Percentiles rank a stretch among this genome's conserved stretches.
Conservation (phyloP, 2,113 vertebrate genomes). For the Steatornis caripensis region DNA sequence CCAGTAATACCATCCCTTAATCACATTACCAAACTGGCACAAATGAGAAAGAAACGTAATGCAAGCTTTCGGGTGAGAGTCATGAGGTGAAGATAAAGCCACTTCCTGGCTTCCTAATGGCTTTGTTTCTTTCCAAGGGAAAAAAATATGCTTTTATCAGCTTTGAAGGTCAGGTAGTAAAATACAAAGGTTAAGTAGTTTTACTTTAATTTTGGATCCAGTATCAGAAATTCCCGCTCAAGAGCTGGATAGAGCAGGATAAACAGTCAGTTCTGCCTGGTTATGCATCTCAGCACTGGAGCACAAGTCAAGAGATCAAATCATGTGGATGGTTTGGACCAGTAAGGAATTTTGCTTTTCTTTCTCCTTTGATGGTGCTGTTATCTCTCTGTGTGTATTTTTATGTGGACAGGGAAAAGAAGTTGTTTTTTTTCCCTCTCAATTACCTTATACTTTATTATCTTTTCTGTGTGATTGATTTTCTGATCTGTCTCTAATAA, state of each 20-base stretch:
- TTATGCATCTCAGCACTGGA: not conserved
- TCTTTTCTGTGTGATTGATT: not conserved
- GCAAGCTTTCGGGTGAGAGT: not conserved
- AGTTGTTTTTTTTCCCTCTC: not conserved
- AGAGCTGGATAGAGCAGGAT: not conserved
- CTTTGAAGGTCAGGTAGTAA: slow-evolving; percentile 17
- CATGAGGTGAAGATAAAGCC: slow-evolving; percentile 36
- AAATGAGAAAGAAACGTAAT: not conserved
- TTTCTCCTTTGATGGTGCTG: not conserved
- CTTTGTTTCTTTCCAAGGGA: not conserved
- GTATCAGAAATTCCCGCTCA: not conserved
- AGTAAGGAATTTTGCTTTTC: not conserved
- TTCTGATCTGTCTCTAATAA: not conserved
- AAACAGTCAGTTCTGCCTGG: not conserved
- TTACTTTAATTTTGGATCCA: slow-evolving; percentile 1
- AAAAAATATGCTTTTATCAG: slow-evolving; percentile 35
- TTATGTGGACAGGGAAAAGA: not conserved
- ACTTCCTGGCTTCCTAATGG: slow-evolving; percentile 13
- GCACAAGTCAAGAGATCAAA: not conserved
- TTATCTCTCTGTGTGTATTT: not conserved
- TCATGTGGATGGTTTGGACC: not conserved
- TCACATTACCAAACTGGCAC: not conserved
- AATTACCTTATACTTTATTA: not conserved
- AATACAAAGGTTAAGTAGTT: slow-evolving; percentile 40
- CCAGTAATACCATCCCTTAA: not conserved